Base-by-base conservation (phyloP, 2,888 invertebrate species). In the Hemicrepidius hirtus region DNA sequence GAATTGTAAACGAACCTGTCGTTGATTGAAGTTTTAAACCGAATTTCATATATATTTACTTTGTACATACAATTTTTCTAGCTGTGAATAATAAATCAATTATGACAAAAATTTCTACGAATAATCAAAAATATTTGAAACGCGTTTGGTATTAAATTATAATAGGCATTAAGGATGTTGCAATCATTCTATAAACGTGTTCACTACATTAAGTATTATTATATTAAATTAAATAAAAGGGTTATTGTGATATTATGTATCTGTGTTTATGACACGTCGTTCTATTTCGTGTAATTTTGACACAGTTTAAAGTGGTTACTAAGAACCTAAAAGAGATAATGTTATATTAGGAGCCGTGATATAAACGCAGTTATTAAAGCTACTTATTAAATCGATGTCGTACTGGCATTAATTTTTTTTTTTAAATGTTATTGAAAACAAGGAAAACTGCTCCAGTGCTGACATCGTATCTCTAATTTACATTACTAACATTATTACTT, bases 31-130 rank as follows among this genome's bases (percentile, higher is more conserved):
- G 53, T 62, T 68, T 55, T 10, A 68, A 63, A 37, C 68, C 68
- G 68, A 68, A 68, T 68, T 68, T 68, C 68, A 62, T 68, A 57
- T 68, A 57, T 68, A 68, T 62, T 62, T 68, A 53, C 24, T 37
- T 35, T 60, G 68, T 68, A 68, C 3, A 68, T 62, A 68, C 40
- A 50, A 50, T 81, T 82, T 82, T 81, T 80, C 37, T 83, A 84
- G 83, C 83, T 84, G 84, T 83, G 83, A 83, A 79, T 79, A 68
- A 80, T 77, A 81, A 82, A 82, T 81, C 80, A 83, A 82, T 83
- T 81, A n/a, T n/a, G n/a, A 82, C 21, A 35, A 16, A 55, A 66
- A 57, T 21, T 24, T 53, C 20, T 53, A 53, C 20, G 13, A 28
- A 4, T 53, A 53, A 53, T 53, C 28, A 53, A 53, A 28, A 46